A percentile compares a stretch with the other conserved stretches of the same genome.
These are phyloP conservation scores for Thymelicus sylvestris DNA, from an alignment of 2,888 invertebrate genomes.

Conservation along the genomic window DNA sequence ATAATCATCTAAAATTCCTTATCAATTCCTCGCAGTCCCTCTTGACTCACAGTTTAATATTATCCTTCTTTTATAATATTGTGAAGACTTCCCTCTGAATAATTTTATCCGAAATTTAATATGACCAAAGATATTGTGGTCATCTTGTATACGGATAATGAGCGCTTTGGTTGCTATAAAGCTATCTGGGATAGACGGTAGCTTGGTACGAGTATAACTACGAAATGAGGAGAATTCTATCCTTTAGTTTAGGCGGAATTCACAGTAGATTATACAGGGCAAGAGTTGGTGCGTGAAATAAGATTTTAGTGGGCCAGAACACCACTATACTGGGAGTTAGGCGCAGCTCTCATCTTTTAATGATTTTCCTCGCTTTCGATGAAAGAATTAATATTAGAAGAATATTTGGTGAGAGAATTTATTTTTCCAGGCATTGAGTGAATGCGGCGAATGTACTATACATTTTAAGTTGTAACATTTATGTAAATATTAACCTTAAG, in stretches of 20 bases:
- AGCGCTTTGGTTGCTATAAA: not conserved
- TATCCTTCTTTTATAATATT: conserved; percentile 1
- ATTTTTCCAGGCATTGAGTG: no score
- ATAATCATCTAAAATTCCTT: conserved; percentile 8
- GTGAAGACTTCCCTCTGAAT: not conserved
- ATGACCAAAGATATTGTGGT: conserved; percentile 7
- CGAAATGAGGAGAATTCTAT: not conserved
- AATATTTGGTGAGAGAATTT: no score
- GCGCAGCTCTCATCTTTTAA: no score
- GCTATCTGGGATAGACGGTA: not conserved
- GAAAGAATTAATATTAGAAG: no score
- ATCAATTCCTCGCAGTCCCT: conserved; percentile 2
- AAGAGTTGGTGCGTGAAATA: no score
- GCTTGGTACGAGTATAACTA: not conserved
- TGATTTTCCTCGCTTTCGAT: no score
- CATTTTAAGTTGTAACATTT: no score
- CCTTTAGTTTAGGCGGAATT: not conserved
- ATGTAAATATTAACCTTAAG: no score
- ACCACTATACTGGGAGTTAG: no score
- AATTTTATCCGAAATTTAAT: conserved; percentile 4
- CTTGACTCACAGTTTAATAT: conserved; percentile 5
- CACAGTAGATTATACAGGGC: no score
- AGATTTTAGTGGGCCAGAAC: no score
- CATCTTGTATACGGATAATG: not conserved
- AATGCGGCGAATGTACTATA: no score